Evolutionary conservation across 2,113 vertebrate genomes (phyloP), one percentile per base, ranked within the genome.

Genomic region (Podarcis raffonei): DNA sequence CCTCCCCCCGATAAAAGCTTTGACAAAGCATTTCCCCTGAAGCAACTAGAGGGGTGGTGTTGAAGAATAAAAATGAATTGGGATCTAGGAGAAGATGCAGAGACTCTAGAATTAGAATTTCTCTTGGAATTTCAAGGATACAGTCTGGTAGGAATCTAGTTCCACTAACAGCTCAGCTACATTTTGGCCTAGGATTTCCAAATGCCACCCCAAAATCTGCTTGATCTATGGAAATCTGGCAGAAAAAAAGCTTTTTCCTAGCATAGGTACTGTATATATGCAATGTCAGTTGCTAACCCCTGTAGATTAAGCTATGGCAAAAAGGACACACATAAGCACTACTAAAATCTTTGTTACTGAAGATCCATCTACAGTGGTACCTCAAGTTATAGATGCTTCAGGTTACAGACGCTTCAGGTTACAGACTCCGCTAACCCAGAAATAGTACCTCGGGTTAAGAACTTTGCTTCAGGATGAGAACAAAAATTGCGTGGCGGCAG

Each of bases 1-100:
- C 84, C 32, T 18, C 89, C 92, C 90, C 92, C 82, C 32, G 16
- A 16, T 35, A 65, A 81, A 93, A 90, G 90, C 22, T 88, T 92
- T 12, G 13, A 1, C 72, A 39, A 85, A 42, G 74, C 30, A 32
- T 57, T 48, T 84, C 71, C 30, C 76, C 30, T 90, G 79, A 57
- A 65, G 69, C 72, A 79, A 85, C 89, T 66, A 20, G 48, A 53
- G 90, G 65, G 9, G 65, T 3, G 25, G 25, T 3, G 22, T 82
- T 87, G 2, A 86, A 85, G 30, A 77, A 77, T 23, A 18, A 83
- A 87, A 91, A 59, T 75, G 88, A 71, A 86, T 83, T 59, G 22
- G 22, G 16, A 4, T 20, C 62, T 85, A 30, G 74, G 77, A 88
- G 62, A 76, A 35, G n/a, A 7, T 78, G 9, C 48, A 53, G 22